Evolutionary conservation across 1,140 invertebrate species (phyloP).

Genomic region (Formica selysi): DNA sequence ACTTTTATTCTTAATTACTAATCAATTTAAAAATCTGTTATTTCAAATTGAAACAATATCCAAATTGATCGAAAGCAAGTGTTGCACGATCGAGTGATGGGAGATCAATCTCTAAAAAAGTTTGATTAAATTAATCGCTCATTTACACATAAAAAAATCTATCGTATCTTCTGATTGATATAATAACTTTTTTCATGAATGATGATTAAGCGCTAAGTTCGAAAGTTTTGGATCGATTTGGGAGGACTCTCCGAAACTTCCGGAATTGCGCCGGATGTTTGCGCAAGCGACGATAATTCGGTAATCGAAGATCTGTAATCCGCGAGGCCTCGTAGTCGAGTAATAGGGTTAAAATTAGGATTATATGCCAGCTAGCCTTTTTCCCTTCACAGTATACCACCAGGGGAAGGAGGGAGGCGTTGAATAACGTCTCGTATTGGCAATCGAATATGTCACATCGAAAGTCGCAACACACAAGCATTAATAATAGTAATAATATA

Average conservation of each 20-base stretch:
- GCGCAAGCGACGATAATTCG: neutral
- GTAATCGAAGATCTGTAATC: constrained; percentile 45
- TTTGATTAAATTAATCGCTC: neutral
- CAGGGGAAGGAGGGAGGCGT: neutral
- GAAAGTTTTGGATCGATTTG: constrained; percentile 39
- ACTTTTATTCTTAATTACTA: neutral
- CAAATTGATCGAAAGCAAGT: neutral
- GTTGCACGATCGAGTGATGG: neutral
- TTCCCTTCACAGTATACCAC: constrained; percentile 2
- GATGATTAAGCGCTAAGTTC: neutral
- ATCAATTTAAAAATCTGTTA: constrained; percentile 19
- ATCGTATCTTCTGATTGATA: neutral
- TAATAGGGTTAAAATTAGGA: constrained; percentile 17
- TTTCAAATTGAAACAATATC: constrained; percentile 16
- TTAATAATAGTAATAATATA: constrained; percentile 77
- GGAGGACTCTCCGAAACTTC: constrained; percentile 53
- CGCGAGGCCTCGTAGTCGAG: neutral
- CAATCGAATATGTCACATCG: constrained; percentile 26
- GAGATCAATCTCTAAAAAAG: constrained; percentile 4
- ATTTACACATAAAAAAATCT: neutral
- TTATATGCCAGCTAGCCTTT: constrained; percentile 68
- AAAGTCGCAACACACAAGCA: constrained; percentile 55
- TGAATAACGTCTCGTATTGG: neutral
- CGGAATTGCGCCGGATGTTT: neutral
- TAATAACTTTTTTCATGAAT: neutral